Evolutionary conservation across 2,113 vertebrate species (phyloP).

Genomic region (Fulica atra): DNA sequence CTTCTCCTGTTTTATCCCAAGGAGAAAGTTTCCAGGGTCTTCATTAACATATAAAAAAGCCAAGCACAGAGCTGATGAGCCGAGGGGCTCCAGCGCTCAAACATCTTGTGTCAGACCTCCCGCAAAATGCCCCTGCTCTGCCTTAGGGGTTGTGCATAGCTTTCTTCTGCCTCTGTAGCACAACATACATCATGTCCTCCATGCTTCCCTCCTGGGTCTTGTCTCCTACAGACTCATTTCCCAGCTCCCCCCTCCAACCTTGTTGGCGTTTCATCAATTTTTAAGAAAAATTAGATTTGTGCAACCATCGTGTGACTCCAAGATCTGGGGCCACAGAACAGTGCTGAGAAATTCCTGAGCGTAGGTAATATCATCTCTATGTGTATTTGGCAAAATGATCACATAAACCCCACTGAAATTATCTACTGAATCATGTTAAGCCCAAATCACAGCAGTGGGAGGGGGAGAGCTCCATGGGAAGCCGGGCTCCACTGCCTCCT

Average conservation of each 20-base stretch:
- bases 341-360: neutral
- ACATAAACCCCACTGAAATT: neutral
- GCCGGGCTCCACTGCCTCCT: neutral
- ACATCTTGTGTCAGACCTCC: neutral
- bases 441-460: accelerated
- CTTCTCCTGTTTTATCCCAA: neutral
- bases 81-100: neutral
- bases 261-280: accelerated
- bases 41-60: neutral
- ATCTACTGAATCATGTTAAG: neutral
- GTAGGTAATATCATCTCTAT: neutral
- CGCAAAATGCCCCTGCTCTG: neutral
- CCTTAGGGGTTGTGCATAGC: neutral
- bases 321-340: neutral
- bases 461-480: neutral
- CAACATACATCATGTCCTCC: neutral
- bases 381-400: neutral
- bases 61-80: neutral
- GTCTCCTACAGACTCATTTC: neutral
- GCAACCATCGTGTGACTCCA: neutral
- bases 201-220: neutral
- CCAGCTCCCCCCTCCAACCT: neutral
- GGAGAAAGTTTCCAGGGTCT: neutral
- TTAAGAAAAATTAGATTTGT: neutral
- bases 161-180: neutral